Evolutionary conservation across 2,888 invertebrate species (phyloP), one percentile per base, ranked within the genome.

Genomic region (Noctua pronuba): DNA sequence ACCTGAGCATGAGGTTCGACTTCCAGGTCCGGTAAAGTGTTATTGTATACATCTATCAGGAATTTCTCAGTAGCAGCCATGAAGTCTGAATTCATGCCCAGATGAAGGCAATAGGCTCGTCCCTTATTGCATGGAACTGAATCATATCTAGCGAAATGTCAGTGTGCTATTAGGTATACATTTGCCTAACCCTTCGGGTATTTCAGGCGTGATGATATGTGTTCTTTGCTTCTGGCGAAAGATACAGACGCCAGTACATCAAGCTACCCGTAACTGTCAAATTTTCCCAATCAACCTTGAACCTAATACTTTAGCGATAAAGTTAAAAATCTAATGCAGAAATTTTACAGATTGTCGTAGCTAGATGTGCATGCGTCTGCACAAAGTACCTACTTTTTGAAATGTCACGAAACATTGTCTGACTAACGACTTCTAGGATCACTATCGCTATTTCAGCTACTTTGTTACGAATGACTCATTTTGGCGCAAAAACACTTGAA

Each of bases 401-500:
- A 18, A 38, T 2, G n/a, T 11, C n/a, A 28, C 21, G 52, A 66
- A 46, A 38, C n/a, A 28, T 2, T 73, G 35, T 46, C 21, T 28
- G 24, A 49, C 4, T 73, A 18, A 46, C n/a, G 49, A 28, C 7
- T 41, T 28, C n/a, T 68, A 46, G 13, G 1, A 16, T 67, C n/a
- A 21, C 8, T 7, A 41, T 46, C 10, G 21, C 46, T 18, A 13
- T 41, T 58, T 52, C 24, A n/a, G 21, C 13, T 41, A 70, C n/a
- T 68, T 71, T 70, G 67, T 68, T 2, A 35, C 21, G 0, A 71
- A 28, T 58, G 10, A 75, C 38, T 68, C 21, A 65, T 64, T 62
- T 84, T 49, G 46, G 49, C 21, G 21, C n/a, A 5, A 60, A 77
- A 75, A 69, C 55, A 58, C 58, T 52, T 76, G 31, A 83, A 79